Conservation (phyloP, 2,888 invertebrate genomes). For the Apodemia duryi region DNA sequence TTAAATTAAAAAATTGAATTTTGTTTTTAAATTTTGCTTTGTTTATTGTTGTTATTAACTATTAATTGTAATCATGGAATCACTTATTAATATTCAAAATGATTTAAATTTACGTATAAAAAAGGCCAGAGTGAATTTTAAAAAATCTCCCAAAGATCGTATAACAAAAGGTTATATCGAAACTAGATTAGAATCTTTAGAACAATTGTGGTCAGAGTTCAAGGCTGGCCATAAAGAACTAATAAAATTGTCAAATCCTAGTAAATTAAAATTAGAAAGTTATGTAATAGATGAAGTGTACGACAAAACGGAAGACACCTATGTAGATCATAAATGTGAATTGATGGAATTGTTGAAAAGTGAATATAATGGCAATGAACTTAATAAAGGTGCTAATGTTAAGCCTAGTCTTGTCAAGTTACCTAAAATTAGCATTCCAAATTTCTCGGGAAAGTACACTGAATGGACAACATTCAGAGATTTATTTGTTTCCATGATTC, state of each 20-base stretch:
- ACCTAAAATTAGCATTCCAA: slow-evolving; percentile 24
- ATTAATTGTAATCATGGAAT: not conserved
- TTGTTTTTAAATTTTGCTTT: no score
- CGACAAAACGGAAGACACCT: not conserved
- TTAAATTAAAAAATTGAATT: not conserved
- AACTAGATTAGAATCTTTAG: slow-evolving; percentile 21
- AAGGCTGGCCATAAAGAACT: slow-evolving; percentile 17
- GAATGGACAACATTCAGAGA: slow-evolving; percentile 25
- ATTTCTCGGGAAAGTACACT: slow-evolving; percentile 24
- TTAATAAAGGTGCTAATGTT: no score
- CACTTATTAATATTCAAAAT: not conserved
- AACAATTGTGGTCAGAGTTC: slow-evolving; percentile 23
- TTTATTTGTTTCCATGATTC: slow-evolving; percentile 21
- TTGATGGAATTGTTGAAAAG: not conserved
- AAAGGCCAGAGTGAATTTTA: not conserved
- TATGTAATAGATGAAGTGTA: not conserved
- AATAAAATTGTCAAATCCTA: not conserved
- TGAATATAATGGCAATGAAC: slow-evolving; percentile 8
- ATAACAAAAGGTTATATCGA: slow-evolving; percentile 20
- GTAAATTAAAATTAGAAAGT: not conserved
- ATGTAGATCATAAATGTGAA: not conserved
- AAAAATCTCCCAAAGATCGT: not conserved
- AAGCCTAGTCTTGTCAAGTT: slow-evolving; percentile 7
- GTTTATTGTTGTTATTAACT: no score
- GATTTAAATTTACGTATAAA: not conserved